Base-by-base conservation (phyloP, 2,797 vertebrate species). In the Chaetophractus vellerosus region DNA sequence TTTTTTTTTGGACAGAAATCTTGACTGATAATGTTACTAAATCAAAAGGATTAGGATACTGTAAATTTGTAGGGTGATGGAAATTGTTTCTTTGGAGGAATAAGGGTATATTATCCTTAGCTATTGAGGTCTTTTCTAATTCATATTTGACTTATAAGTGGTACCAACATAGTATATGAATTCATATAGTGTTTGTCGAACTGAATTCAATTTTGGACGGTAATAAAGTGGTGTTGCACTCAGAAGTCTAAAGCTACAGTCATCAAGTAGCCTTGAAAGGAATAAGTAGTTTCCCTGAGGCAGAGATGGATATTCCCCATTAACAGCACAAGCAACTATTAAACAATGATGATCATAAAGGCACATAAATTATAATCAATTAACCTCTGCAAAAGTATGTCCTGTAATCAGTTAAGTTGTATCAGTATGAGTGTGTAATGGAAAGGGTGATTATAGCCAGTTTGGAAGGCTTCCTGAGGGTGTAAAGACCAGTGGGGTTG, bases 1-100 rank as follows among this genome's bases (percentile, higher is more conserved):
- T n/a, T n/a, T 8, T 50, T 41, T 61, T 90, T 86, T 38, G 23
- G 11, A 90, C 9, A 38, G 59, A 93, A 93, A 59, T 64, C 1
- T 82, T 84, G n/a, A 55, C 11, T 28, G 11, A 28, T 5, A 38
- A 24, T 69, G 26, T 74, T 38, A 74, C 16, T 89, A 91, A 79
- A 14, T 80, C 2, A 31, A 95, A 95, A 79, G 10, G 61, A 38
- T 86, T 85, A 83, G 31, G 48, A 57, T 87, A 48, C 82, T 80
- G 76, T 48, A 45, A 19, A 55, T 5, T 33, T 72, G 28, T 21
- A 45, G 2, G 23, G 9, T 74, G 18, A 9, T 69, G 9, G 10
- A 74, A 85, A 84, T n/a, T 3, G 24, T 23, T 50, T 66, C 84
- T 88, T 36, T 84, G 3, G 2, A 88, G 48, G 24, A 48, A 23